Evolutionary conservation across 2,888 invertebrate species (phyloP).

Genomic region (Andrena marginata): DNA sequence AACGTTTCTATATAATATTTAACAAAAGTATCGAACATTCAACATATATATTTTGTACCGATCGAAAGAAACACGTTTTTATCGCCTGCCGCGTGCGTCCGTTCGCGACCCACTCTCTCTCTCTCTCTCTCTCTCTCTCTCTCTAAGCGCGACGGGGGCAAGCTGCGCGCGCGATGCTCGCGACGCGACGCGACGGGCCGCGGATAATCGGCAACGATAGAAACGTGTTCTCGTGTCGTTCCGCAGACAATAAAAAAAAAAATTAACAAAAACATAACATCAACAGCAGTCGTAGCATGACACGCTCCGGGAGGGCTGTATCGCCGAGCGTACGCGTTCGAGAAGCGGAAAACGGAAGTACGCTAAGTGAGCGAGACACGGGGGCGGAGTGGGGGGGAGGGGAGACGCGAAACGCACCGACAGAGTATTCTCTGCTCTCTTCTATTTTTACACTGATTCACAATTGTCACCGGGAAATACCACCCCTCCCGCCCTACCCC

Average conservation of each 20-base stretch:
- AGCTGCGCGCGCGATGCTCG: too few species aligned
- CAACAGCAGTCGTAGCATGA: conserved; percentile 82
- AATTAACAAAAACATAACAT: conserved; percentile 84
- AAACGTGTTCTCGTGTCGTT: conserved; percentile 72
- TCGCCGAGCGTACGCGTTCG: conserved; percentile 58
- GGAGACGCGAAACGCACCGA: not conserved
- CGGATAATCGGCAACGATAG: conserved; percentile 57
- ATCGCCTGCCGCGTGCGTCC: conserved; percentile 51
- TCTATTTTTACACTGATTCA: conserved; percentile 51
- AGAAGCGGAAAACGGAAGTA: conserved; percentile 42
- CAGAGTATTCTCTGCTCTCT: not conserved
- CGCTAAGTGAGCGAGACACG: conserved; percentile 21
- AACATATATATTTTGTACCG: conserved; percentile 78
- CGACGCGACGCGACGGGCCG: conserved; percentile 6
- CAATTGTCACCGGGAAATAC: conserved; percentile 35
- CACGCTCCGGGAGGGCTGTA: conserved; percentile 70
- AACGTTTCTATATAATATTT: conserved; percentile 80
- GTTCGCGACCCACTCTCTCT: not conserved
- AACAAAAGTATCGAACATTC: conserved; percentile 82
- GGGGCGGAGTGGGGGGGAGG: not conserved
- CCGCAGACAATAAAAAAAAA: conserved; percentile 77
- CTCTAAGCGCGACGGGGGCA: too few species aligned
- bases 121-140: too few species aligned
- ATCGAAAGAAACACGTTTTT: conserved; percentile 74
- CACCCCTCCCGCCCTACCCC: not conserved